Percentiles rank a stretch among this genome's conserved stretches.
These are phyloP conservation scores for Lycodopsis pacificus DNA, from an alignment of 2,797 vertebrate species.

Conservation along the genomic window DNA sequence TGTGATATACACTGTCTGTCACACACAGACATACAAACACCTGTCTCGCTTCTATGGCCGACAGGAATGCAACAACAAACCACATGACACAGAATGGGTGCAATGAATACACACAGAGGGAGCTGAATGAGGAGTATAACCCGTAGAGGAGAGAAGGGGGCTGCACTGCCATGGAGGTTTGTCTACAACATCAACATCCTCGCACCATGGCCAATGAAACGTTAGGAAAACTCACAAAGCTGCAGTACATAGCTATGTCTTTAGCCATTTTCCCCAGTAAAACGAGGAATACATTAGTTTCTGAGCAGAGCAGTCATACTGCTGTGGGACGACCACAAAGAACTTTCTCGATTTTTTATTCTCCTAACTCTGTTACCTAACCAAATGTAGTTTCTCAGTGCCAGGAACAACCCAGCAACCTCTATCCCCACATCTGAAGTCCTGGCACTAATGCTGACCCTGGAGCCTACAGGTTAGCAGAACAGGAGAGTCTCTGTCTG, in stretches of 20 bases:
- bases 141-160: slow-evolving; percentile 72
- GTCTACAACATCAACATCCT: slow-evolving; percentile 66
- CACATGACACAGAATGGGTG: slow-evolving; percentile 39
- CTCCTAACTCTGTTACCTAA: slow-evolving; percentile 54
- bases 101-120: slow-evolving; percentile 52
- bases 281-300: background rate
- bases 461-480: slow-evolving; percentile 58
- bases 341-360: slow-evolving; percentile 54
- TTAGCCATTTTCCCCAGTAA: background rate
- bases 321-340: background rate
- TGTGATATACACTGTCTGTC: slow-evolving; percentile 29
- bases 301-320: background rate
- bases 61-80: slow-evolving; percentile 23
- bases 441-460: slow-evolving; percentile 66
- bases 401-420: slow-evolving; percentile 49
- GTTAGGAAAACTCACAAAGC: slow-evolving; percentile 17
- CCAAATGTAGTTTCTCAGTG: slow-evolving; percentile 22
- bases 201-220: slow-evolving; percentile 51
- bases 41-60: background rate
- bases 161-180: slow-evolving; percentile 62
- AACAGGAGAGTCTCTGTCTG: slow-evolving; percentile 79
- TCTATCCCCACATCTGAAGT: slow-evolving; percentile 46
- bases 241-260: background rate
- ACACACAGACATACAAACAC: slow-evolving; percentile 12
- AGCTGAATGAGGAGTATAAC: slow-evolving; percentile 73